Percentiles rank a stretch among this genome's conserved stretches.
phyloP scores from a whole-genome alignment of 2,888 invertebrate genomes.

The Ceriagrion tenellum region DNA sequence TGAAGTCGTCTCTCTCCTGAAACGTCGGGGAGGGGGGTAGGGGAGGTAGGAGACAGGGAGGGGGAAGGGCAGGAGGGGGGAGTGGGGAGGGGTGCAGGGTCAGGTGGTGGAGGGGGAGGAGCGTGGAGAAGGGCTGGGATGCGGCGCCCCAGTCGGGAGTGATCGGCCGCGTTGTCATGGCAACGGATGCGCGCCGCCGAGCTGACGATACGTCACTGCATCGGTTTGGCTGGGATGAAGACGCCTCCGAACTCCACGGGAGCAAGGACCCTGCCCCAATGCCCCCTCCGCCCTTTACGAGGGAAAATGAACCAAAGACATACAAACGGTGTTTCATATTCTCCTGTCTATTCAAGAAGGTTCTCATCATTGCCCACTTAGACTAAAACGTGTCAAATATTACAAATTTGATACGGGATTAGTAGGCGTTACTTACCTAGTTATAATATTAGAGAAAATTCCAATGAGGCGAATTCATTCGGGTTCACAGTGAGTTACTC shows the following conservation, averaged over 20 bases:
- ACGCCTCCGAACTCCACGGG: neutral
- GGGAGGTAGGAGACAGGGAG: neutral
- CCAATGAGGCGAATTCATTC: too few relatives aligned
- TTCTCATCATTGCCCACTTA: too few relatives aligned
- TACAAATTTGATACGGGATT: too few relatives aligned
- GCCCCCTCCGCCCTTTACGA: too few relatives aligned
- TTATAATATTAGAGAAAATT: too few relatives aligned
- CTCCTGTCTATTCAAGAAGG: too few relatives aligned
- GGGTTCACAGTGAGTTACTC: too few relatives aligned
- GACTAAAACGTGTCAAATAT: too few relatives aligned
- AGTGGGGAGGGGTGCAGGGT: constrained; percentile 19
- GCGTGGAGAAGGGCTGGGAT: constrained; percentile 19
- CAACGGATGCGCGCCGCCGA: constrained; percentile 51
- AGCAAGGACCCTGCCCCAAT: neutral
- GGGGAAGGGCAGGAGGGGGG: neutral
- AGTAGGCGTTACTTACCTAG: too few relatives aligned
- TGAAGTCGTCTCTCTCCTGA: too few relatives aligned
- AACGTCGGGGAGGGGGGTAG: neutral
- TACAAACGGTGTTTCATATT: too few relatives aligned
- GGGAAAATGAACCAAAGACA: too few relatives aligned
- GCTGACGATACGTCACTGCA: constrained; percentile 4
- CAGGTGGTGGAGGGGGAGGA: constrained; percentile 40
- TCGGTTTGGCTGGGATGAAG: neutral
- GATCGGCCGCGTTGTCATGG: constrained; percentile 40
- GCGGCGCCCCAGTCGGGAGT: constrained; percentile 4